A percentile compares a stretch with the other conserved stretches of the same genome.
phyloP scores from a whole-genome alignment of 2,888 invertebrate genomes.

The Hypomecis punctinalis region DNA sequence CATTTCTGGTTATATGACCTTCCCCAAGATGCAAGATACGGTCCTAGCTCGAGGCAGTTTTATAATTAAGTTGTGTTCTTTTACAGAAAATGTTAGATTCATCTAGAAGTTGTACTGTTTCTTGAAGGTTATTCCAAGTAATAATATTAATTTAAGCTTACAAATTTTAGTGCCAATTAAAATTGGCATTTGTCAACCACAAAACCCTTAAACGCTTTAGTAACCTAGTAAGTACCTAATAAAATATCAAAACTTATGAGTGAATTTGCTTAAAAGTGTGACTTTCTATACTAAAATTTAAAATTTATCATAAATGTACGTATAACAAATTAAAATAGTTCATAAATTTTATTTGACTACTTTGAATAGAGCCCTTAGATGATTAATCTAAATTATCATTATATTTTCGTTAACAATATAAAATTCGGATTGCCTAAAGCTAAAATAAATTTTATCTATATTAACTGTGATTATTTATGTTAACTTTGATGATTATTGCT shows the following conservation, averaged over 20 bases:
- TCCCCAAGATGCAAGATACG: conserved; percentile 7
- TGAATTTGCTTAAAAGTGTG: no score
- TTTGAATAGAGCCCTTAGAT: conserved; percentile 13
- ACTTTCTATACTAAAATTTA: no score
- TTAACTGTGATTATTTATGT: not conserved
- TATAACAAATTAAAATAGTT: not conserved
- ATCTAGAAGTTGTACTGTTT: no score
- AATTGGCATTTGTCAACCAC: no score
- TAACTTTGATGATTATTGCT: conserved; percentile 1
- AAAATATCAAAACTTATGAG: no score
- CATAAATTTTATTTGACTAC: conserved; percentile 7
- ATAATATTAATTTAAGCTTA: no score
- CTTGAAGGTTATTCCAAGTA: no score
- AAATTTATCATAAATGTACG: no score
- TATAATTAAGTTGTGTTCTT: conserved; percentile 1
- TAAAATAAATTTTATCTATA: conserved; percentile 1
- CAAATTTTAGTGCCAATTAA: no score
- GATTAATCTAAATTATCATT: conserved; percentile 2
- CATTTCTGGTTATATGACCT: conserved; percentile 19
- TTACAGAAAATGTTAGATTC: not conserved
- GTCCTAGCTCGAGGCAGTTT: conserved; percentile 12
- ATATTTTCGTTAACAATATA: conserved; percentile 16
- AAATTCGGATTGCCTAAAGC: conserved; percentile 10
- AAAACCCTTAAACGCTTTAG: no score
- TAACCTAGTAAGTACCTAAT: no score